Percentiles rank a stretch among this genome's conserved stretches.
phyloP scores from a whole-genome alignment of 1,140 invertebrate genomes.

The Probaryconus sp. region DNA sequence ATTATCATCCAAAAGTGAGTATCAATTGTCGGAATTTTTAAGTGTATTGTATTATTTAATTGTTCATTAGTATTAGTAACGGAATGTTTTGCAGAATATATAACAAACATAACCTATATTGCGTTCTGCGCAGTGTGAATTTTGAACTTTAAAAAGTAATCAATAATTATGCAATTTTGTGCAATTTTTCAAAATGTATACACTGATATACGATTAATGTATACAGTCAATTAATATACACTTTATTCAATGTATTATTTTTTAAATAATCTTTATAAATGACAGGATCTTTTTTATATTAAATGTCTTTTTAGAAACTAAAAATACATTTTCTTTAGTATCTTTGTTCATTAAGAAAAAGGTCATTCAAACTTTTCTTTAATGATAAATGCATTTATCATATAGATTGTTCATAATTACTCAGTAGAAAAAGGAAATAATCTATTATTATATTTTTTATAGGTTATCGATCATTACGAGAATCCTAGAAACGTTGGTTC shows the following conservation, averaged over 20 bases:
- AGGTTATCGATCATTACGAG: constrained; percentile 99
- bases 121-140: constrained; percentile 24
- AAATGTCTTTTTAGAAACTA: background rate
- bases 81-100: too few relatives aligned
- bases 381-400: too few relatives aligned
- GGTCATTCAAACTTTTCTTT: background rate
- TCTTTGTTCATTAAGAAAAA: background rate
- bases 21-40: constrained; percentile 10
- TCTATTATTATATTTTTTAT: constrained; percentile 22
- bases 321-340: constrained; percentile 2
- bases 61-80: constrained; percentile 17
- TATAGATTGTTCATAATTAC: background rate
- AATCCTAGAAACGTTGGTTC: constrained; percentile 99
- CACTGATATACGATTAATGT: background rate
- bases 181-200: constrained; percentile 24
- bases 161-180: constrained; percentile 24
- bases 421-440: background rate
- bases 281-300: too few relatives aligned
- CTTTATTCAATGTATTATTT: background rate
- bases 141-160: background rate
- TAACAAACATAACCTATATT: constrained; percentile 34
- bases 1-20: constrained; percentile 78
- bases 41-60: constrained; percentile 3
- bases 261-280: constrained; percentile 10
- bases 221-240: constrained; percentile 6